These are phyloP conservation scores for Drosophila setosimentum DNA, from an alignment of 2,888 invertebrate species.

Conservation along the genomic window DNA sequence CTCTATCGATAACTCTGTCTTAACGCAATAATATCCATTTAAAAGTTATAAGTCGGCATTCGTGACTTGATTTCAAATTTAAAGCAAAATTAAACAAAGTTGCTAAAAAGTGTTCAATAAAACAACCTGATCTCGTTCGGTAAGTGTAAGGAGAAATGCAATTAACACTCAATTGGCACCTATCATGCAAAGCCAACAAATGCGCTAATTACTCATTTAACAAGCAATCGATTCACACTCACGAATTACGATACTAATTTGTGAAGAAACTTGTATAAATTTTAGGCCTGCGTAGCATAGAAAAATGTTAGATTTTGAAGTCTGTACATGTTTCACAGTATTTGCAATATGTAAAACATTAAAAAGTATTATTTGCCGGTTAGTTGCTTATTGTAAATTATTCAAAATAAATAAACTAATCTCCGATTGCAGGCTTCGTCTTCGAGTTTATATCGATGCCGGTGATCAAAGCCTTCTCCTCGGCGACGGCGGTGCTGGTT, in stretches of 20 bases:
- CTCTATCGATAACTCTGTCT: not conserved
- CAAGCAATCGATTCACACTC: slow-evolving; percentile 5
- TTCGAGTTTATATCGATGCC: slow-evolving; percentile 94
- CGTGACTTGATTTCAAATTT: slow-evolving; percentile 7
- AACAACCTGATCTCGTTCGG: slow-evolving; percentile 41
- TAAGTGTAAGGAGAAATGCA: not conserved
- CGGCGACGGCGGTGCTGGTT: slow-evolving; percentile 93
- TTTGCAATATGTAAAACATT: not conserved
- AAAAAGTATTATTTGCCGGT: not conserved
- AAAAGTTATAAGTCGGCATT: not conserved
- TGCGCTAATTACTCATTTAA: slow-evolving; percentile 17
- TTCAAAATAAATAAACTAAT: not conserved
- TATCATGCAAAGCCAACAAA: not conserved
- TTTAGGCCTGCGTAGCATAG: not conserved
- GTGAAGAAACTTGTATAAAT: not conserved
- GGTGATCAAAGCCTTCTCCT: slow-evolving; percentile 94
- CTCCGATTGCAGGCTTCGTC: slow-evolving; percentile 88
- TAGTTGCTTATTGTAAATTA: not conserved
- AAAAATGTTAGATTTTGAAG: not conserved
- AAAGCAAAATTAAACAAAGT: not conserved
- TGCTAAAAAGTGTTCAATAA: slow-evolving; percentile 6
- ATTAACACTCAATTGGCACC: slow-evolving; percentile 32
- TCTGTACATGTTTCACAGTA: too few species aligned
- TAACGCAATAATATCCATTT: not conserved
- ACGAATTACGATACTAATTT: not conserved